Percentiles rank a stretch among this genome's conserved stretches.
Evolutionary conservation across 64 coral and sea anemone species (phyloP).

Genomic region (Exaiptasia diaphana): DNA sequence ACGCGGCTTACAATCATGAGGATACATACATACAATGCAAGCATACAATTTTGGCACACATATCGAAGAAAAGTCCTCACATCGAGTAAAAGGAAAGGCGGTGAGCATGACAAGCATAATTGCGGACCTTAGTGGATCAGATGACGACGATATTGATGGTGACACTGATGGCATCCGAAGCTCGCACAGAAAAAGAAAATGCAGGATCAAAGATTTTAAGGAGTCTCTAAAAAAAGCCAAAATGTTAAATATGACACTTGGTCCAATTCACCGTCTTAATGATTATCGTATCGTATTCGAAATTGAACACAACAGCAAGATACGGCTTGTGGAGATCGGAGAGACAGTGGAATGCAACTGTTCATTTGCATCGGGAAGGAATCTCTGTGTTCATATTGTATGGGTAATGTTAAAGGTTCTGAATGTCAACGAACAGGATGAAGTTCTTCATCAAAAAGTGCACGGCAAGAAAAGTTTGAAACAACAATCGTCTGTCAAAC

Average conservation of each 20-base stretch:
- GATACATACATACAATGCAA: too few species aligned
- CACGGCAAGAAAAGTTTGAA: neutral
- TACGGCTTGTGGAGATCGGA: slow-evolving; percentile 32
- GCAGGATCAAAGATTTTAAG: slow-evolving; percentile 9
- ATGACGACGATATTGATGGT: neutral
- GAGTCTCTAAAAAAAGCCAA: slow-evolving; percentile 36
- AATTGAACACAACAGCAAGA: slow-evolving; percentile 40
- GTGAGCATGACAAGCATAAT: neutral
- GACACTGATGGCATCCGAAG: neutral
- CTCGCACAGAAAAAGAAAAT: neutral
- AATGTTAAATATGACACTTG: neutral
- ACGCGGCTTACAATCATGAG: too few species aligned
- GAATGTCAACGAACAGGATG: slow-evolving; percentile 51
- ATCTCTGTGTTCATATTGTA: slow-evolving; percentile 46
- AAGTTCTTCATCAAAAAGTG: slow-evolving; percentile 48
- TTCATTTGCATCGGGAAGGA: slow-evolving; percentile 26
- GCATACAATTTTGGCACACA: neutral
- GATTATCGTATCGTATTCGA: slow-evolving; percentile 34
- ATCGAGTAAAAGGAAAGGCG: neutral
- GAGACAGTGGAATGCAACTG: slow-evolving; percentile 57
- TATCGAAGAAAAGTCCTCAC: slow-evolving; percentile 7
- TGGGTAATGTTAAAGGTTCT: slow-evolving; percentile 63
- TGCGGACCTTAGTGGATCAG: neutral
- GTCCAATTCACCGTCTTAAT: slow-evolving; percentile 1
- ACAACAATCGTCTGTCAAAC: neutral